phyloP scores from a whole-genome alignment of 2,888 invertebrate species.

The Geophilus truncorum region DNA sequence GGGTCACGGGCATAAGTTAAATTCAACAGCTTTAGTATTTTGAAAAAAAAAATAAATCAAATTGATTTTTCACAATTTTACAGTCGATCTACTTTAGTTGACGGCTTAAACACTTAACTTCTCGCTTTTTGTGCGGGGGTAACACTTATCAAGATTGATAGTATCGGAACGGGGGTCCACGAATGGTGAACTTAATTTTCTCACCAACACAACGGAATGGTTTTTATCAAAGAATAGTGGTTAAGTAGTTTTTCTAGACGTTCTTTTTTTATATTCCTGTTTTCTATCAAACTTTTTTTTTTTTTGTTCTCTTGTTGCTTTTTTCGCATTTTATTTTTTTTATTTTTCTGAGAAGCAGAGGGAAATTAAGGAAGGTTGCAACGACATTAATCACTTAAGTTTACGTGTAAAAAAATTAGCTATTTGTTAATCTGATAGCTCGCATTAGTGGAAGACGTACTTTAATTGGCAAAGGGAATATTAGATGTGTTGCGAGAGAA shows the following conservation, averaged over 20 bases:
- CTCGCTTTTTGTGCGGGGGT: not conserved
- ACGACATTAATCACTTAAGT: not conserved
- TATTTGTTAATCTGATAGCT: slow-evolving; percentile 20
- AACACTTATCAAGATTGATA: not conserved
- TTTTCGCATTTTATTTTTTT: not conserved
- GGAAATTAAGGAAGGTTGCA: not conserved
- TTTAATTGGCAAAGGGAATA: slow-evolving; percentile 11
- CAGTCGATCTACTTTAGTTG: no score
- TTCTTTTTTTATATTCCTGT: not conserved
- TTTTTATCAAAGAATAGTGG: not conserved
- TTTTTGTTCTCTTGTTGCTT: not conserved
- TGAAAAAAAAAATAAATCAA: no score
- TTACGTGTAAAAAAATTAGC: not conserved
- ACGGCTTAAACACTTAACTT: no score
- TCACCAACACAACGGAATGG: not conserved
- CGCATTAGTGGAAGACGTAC: not conserved
- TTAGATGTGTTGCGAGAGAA: not conserved
- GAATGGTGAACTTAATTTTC: not conserved
- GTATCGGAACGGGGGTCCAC: not conserved
- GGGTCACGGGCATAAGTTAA: not conserved
- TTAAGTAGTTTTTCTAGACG: not conserved
- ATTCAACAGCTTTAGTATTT: no score
- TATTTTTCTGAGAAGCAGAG: not conserved
- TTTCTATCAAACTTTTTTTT: not conserved
- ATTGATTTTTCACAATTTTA: no score